A percentile compares a stretch with the other conserved stretches of the same genome.
phyloP scores from a whole-genome alignment of 2,888 invertebrate genomes.

The Machimus atricapillus region DNA sequence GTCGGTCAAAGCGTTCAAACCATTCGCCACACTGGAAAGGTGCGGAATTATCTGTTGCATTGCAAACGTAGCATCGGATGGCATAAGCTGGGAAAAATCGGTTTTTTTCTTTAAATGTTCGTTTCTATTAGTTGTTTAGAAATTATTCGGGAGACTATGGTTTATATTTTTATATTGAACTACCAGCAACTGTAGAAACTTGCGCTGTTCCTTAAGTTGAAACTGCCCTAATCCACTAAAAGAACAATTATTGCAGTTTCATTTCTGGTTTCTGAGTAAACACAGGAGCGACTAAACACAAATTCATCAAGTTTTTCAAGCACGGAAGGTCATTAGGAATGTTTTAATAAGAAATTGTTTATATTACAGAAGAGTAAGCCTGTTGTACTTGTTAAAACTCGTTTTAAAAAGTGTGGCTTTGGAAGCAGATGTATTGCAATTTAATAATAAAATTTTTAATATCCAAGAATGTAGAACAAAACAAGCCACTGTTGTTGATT shows the following conservation, averaged over 20 bases:
- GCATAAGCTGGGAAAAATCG: slow-evolving; percentile 63
- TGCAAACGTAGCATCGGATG: slow-evolving; percentile 88
- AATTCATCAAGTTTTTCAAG: too few relatives aligned
- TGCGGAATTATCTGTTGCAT: slow-evolving; percentile 76
- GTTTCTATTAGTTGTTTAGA: background rate
- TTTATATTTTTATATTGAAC: too few relatives aligned
- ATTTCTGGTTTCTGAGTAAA: too few relatives aligned
- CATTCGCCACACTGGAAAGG: slow-evolving; percentile 87
- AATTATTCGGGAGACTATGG: background rate
- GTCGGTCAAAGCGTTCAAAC: slow-evolving; percentile 69
- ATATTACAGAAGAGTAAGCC: background rate
- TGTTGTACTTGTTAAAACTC: background rate
- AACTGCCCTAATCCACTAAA: too few relatives aligned
- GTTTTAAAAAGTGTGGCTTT: background rate
- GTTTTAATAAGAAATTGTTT: too few relatives aligned
- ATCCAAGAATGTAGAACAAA: background rate
- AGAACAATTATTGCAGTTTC: too few relatives aligned
- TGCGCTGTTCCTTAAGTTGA: too few relatives aligned
- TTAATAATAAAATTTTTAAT: background rate
- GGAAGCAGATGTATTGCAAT: background rate
- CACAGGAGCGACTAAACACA: too few relatives aligned
- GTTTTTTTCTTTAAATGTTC: background rate
- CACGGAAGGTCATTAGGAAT: too few relatives aligned
- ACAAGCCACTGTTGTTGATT: background rate
- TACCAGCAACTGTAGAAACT: too few relatives aligned